Evolutionary conservation across 2,797 vertebrate species (phyloP), one percentile per base, ranked within the genome.

Genomic region (Betta splendens): DNA sequence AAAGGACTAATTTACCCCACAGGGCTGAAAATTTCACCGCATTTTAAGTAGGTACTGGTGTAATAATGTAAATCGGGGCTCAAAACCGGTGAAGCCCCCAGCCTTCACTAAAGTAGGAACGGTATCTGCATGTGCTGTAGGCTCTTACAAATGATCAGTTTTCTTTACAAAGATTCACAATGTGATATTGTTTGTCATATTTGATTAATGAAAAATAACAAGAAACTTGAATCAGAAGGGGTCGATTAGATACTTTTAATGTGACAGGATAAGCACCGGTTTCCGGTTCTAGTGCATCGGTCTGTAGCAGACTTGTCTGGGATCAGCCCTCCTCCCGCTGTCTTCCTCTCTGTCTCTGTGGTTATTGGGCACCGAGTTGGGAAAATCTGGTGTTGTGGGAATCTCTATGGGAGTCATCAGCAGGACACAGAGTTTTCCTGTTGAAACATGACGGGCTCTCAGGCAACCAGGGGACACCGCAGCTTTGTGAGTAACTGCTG

Each of bases 401-500:
- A 46, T 72, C 52, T 83, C 62, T 75, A 58, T 83, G 75, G 78
- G 60, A 70, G 68, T 72, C 58, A 15, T 22, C 58, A n/a, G 46
- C 33, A 7, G 56, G 54, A 44, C 57, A 32, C 33, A 60, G 63
- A 33, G 55, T 38, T 45, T 67, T 64, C 68, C 69, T 68, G 66
- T 40, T 70, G 45, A 75, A 91, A 81, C 63, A 92, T 92, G 89
- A 91, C 87, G 35, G 89, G 83, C 52, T 58, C 81, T 0, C 84
- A 85, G 35, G 67, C 65, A 13, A 64, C 74, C 58, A 79, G 79
- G 80, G 88, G 77, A 57, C 77, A 79, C 69, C 82, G 72, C 66
- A 87, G 84, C 65, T 54, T 87, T 16, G 91, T 92, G 86, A 90
- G 91, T 91, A 81, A 74, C 67, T 38, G 3, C 50, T 3, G 3